Conservation (phyloP, 2,888 invertebrate genomes). For the Amblyjoppa proteus region DNA sequence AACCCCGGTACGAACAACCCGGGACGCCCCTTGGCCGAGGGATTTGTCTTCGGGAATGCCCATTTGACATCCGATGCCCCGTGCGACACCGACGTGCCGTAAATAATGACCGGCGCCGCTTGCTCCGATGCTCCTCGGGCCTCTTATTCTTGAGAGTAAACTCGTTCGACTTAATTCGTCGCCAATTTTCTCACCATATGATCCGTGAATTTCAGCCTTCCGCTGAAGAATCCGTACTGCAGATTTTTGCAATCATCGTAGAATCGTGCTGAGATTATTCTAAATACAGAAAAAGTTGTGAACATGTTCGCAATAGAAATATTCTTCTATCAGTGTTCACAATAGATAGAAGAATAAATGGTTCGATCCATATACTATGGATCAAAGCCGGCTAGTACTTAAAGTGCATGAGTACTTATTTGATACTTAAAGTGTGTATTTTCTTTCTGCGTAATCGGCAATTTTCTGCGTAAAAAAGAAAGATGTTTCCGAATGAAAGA, state of each 20-base stretch:
- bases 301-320: no score
- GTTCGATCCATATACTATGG: no score
- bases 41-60: slow-evolving; percentile 80
- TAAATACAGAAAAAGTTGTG: background rate
- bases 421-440: no score
- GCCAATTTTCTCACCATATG: slow-evolving; percentile 68
- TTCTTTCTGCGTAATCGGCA: background rate
- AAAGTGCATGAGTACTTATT: no score
- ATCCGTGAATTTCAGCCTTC: slow-evolving; percentile 55
- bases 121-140: slow-evolving; percentile 43
- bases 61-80: slow-evolving; percentile 81
- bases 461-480: no score
- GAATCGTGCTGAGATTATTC: background rate
- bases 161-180: slow-evolving; percentile 69
- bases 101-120: slow-evolving; percentile 70
- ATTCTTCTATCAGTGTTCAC: no score
- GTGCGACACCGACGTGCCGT: slow-evolving; percentile 73
- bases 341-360: no score
- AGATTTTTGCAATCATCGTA: background rate
- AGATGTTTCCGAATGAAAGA: no score
- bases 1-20: slow-evolving; percentile 27
- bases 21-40: slow-evolving; percentile 62
- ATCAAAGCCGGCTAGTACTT: no score
- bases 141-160: slow-evolving; percentile 26
- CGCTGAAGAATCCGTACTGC: background rate